Base-by-base conservation (phyloP, 2,888 invertebrate genomes). In the Mayetiola destructor region DNA sequence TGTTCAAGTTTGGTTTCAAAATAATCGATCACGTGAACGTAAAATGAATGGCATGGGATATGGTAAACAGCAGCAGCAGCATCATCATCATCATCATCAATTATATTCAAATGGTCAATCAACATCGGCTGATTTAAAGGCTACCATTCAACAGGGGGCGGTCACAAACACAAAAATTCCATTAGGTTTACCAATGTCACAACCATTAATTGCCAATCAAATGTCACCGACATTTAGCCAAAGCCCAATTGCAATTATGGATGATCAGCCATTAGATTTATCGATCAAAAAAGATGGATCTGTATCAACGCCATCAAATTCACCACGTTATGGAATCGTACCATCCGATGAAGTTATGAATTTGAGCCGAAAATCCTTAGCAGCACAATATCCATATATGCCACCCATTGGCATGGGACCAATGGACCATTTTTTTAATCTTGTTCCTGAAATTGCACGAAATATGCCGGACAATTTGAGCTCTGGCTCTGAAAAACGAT, bases 1-100 rank as follows among this genome's bases (percentile, higher is more conserved):
- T 1, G 87, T 88, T 3, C 85, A 94, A 76, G 95, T 94, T 6
- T 95, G 95, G 94, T 95, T 95, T 69, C 95, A 95, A 75, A 95
- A 95, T 70, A 90, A 89, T 62, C 79, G 94, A 61, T 94, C 94
- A 0, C 79, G 92, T 56, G 91, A 91, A 66, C 80, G 92, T 53
- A 80, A 90, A 63, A 70, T 80, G 72, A 77, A 76, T 36, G 76
- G 73, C 60, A 67, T 67, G 4, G 62, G 69, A 48, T 66, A 63
- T 56, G 61, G 61, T 9, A 62, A 59, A 20, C 42, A 56, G 29
- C 55, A 55, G 14, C 37, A 37, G n/a, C n/a, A n/a, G n/a, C n/a
- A n/a, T n/a, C n/a, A n/a, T n/a, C n/a, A n/a, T n/a, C n/a, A n/a
- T n/a, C n/a, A 14, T n/a, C n/a, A 12, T 4, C 32, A 32, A 55